Base-by-base conservation (phyloP, 2,113 vertebrate genomes). In the pig (Sus scrofa) region DNA sequence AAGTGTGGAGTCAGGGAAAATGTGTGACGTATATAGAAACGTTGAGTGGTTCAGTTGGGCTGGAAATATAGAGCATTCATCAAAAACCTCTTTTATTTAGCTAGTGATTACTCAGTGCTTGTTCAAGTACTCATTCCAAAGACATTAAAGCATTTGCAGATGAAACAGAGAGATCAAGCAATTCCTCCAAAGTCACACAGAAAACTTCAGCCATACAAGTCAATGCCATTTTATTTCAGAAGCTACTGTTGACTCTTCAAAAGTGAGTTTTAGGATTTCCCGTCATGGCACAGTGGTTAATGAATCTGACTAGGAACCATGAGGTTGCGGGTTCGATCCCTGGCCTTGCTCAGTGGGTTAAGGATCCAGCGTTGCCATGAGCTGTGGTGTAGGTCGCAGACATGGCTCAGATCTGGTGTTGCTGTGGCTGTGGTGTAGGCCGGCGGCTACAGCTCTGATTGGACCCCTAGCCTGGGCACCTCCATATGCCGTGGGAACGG, bases 1-100 rank as follows among this genome's bases (percentile, higher is more conserved):
- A 96, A 93, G 63, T 90, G 89, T 73, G 14, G 79, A 93, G 82
- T 98, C 96, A 97, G 96, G 67, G 44, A 93, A 93, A 89, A 93
- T 56, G 39, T 50, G 81, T 89, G 91, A 88, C 19, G 14, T n/a
- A 44, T 62, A 62, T 54, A 94, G 58, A 89, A 91, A 52, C 34
- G 52, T 26, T 52, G 73, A 94, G 56, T 84, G 89, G 54, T 74
- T 91, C 56, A 7, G 44, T 79, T 71, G 62, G 88, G n/a, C 92
- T 93, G 27, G 60, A 83, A 94, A 96, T 78, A 58, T 1, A 89
- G 26, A 84, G 15, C 73, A 37, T 91, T 88, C 81, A 93, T 94
- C 71, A 89, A 62, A 86, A 86, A 77, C 50, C 24, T 81, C 67
- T 75, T 87, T 86, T 58, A 79, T 91, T 77, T 74, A 91, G 91